Conservation (phyloP, 2,113 vertebrate genomes). For the Mesitornis unicolor region DNA sequence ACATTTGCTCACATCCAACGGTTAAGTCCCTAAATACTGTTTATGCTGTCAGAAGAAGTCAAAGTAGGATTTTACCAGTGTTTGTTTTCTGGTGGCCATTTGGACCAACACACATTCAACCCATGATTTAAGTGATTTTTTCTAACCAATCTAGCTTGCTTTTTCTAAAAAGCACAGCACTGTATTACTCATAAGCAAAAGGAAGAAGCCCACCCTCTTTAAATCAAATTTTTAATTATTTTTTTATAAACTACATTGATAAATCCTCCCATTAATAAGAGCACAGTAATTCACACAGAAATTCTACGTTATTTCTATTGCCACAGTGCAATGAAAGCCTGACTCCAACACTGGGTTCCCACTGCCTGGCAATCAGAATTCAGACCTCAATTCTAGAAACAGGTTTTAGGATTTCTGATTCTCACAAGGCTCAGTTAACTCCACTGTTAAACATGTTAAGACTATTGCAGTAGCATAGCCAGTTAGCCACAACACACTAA, state of each 20-base stretch:
- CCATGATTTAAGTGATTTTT: neutral
- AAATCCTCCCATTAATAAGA: neutral
- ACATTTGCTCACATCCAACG: neutral
- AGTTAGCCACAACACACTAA: neutral
- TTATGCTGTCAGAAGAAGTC: neutral
- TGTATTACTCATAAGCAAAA: neutral
- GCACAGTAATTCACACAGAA: neutral
- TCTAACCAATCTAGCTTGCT: neutral
- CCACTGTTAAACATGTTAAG: neutral
- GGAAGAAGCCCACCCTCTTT: neutral
- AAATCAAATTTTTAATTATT: neutral
- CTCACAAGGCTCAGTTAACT: neutral
- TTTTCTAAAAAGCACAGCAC: neutral
- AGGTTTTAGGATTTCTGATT: neutral
- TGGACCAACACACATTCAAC: neutral
- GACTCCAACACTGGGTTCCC: neutral
- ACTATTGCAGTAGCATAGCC: neutral
- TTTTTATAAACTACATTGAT: neutral
- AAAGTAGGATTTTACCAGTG: neutral
- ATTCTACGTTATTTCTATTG: neutral
- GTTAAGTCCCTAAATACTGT: neutral
- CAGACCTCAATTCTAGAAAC: neutral
- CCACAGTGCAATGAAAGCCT: neutral
- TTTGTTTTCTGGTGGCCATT: neutral
- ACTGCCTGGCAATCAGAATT: neutral